Evolutionary conservation across 1,140 invertebrate species (phyloP), one percentile per base, ranked within the genome.

Genomic region (Lepidurus arcticus): DNA sequence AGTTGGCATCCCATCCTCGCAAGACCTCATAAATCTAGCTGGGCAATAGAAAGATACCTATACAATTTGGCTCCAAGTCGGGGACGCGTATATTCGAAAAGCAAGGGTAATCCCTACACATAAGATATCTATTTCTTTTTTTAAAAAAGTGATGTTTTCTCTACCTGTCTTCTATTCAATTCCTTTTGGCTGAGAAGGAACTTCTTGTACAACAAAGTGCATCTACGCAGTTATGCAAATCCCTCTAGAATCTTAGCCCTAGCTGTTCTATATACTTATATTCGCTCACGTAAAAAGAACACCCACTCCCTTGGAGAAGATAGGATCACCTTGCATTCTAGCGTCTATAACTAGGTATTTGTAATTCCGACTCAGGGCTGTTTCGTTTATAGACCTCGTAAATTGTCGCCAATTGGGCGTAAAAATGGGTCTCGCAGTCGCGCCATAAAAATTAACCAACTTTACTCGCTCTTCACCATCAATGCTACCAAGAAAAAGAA

Each of bases 371-470:
- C 9, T 9, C 53, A 34, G 21, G 53, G 53, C 53, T 65, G 53
- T 65, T 65, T 65, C 45, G 16, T 65, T 65, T 65, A 65, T 65
- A 65, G 53, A 65, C 53, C 53, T 65, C 53, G 53, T 65, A 65
- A 13, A 65, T 65, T 65, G 53, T 65, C 53, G n/a, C 53, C 53
- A 65, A 65, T 65, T 65, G 53, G 53, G 53, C 53, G 53, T 65
- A 21, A 65, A 65, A 65, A 65, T 65, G 53, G 53, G 21, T n/a
- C 53, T 16, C 53, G 21, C 34, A 65, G 53, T 65, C 53, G 16
- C 6, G 53, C 53, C 13, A 65, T 65, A 65, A 65, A 65, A 65
- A 65, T 65, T 65, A 65, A 47, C 45, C 45, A 47, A 65, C 53
- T 65, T 65, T 65, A n/a, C 16, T 16, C 21, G 16, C 53, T 21